Evolutionary conservation across 2,888 invertebrate genomes (phyloP).

Genomic region (Heliconius erato): DNA sequence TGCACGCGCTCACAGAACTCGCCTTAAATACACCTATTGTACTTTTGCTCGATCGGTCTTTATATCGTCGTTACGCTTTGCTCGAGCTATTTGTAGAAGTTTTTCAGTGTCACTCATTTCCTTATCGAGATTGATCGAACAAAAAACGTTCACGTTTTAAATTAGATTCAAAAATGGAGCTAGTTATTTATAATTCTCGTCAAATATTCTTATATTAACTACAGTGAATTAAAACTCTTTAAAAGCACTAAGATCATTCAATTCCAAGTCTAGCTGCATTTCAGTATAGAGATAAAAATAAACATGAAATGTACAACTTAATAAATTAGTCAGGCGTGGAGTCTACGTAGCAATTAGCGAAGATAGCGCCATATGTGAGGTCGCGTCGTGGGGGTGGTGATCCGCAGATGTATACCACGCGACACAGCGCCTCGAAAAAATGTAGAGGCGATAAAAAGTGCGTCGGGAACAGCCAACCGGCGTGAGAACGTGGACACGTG

Average conservation of each 20-base stretch:
- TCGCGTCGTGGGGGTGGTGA: slow-evolving; percentile 76
- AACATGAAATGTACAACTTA: slow-evolving; percentile 25
- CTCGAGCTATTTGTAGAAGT: slow-evolving; percentile 43
- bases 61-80: slow-evolving; percentile 38
- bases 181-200: slow-evolving; percentile 4
- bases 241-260: background rate
- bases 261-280: background rate
- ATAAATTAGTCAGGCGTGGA: slow-evolving; percentile 57
- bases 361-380: slow-evolving; percentile 76
- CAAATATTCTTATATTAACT: background rate
- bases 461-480: slow-evolving; percentile 60
- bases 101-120: slow-evolving; percentile 56
- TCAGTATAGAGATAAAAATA: background rate
- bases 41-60: slow-evolving; percentile 63
- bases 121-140: slow-evolving; percentile 42
- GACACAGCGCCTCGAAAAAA: slow-evolving; percentile 55
- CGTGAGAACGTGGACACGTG: slow-evolving; percentile 84
- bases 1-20: slow-evolving; percentile 75
- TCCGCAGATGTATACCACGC: slow-evolving; percentile 79
- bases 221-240: background rate
- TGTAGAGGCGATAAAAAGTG: slow-evolving; percentile 78
- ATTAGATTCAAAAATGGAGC: slow-evolving; percentile 24
- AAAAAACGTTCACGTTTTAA: slow-evolving; percentile 41
- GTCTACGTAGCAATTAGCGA: slow-evolving; percentile 79
- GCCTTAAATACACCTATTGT: slow-evolving; percentile 69